A percentile compares a stretch with the other conserved stretches of the same genome.
Conservation (phyloP, 2,888 invertebrate species). For the Ganaspis brasiliensis region DNA sequence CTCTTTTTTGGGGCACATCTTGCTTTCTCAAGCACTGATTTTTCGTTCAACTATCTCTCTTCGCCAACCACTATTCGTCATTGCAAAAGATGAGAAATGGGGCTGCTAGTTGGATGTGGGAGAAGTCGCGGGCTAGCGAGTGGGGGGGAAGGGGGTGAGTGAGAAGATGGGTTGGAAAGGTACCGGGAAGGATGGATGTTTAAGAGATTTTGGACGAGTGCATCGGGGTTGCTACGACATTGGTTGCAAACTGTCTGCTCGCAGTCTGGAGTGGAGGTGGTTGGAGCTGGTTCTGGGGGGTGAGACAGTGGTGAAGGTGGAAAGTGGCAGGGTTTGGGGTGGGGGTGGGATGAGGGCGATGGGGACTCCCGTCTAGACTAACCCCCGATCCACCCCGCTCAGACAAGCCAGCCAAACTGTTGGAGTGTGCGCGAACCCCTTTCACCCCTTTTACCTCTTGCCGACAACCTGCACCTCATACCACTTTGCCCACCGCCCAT, state of each 20-base stretch:
- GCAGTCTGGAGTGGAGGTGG: conserved; percentile 68
- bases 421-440: conserved; percentile 68
- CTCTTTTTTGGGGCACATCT: conserved; percentile 13
- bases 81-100: conserved; percentile 25
- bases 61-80: conserved; percentile 16
- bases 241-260: conserved; percentile 77
- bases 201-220: conserved; percentile 75
- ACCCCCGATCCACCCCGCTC: conserved; percentile 73
- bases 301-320: conserved; percentile 52
- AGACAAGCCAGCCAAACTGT: conserved; percentile 79
- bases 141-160: background rate
- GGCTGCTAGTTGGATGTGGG: conserved; percentile 9
- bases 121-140: background rate
- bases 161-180: conserved; percentile 20
- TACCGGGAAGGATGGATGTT: conserved; percentile 61
- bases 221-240: conserved; percentile 75
- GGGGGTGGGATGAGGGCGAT: conserved; percentile 48
- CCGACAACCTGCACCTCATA: conserved; percentile 63
- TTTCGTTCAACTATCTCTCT: conserved; percentile 18
- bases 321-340: conserved; percentile 32
- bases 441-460: conserved; percentile 49
- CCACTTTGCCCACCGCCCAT: conserved; percentile 62
- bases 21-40: conserved; percentile 9
- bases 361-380: conserved; percentile 78
- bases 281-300: conserved; percentile 50